phyloP scores from a whole-genome alignment of 1,140 invertebrate species.

The Dryas iulia region DNA sequence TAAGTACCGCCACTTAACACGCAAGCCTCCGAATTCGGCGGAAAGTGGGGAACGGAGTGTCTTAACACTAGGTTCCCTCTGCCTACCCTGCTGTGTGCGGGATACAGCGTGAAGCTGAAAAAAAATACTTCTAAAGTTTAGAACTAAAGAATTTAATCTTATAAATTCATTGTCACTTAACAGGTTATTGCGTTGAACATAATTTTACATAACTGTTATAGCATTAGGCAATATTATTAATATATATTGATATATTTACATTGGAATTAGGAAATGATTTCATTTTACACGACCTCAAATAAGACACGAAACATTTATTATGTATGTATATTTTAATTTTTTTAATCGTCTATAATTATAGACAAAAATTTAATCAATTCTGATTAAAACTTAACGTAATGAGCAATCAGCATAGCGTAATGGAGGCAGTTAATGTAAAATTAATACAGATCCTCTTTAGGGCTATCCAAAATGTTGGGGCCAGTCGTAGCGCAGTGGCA shows the following conservation, averaged over 20 bases:
- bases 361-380: background rate
- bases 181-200: background rate
- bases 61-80: no score
- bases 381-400: background rate
- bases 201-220: background rate
- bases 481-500: no score
- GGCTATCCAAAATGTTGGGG: no score
- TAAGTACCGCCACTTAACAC: no score
- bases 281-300: background rate
- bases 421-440: no score
- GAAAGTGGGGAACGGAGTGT: no score
- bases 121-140: no score
- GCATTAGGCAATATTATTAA: background rate
- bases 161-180: background rate
- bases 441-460: no score
- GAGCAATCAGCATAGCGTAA: no score
- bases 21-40: no score
- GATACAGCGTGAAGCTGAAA: no score
- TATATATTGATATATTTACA: background rate
- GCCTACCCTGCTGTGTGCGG: no score
- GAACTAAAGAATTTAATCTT: background rate
- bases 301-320: background rate
- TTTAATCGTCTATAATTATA: background rate
- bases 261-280: conserved; percentile 1
- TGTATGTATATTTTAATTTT: background rate